phyloP scores from a whole-genome alignment of 1,140 invertebrate species.

The Drosophila albomicans region DNA sequence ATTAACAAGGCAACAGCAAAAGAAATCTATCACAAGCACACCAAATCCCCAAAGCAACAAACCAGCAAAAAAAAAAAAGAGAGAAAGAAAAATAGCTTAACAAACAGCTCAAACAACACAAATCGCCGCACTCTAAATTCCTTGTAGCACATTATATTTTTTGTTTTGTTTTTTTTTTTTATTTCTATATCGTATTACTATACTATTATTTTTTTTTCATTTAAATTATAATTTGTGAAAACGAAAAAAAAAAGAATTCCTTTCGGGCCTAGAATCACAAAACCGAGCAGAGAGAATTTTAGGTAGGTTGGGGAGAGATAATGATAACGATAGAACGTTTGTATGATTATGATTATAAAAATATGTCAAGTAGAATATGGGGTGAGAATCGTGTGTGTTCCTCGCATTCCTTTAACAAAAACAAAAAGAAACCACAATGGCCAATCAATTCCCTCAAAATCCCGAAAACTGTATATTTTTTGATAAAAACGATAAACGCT shows the following conservation, averaged over 20 bases:
- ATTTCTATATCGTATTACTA: conserved; percentile 33
- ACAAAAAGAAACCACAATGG: conserved; percentile 4
- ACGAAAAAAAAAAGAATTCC: background rate
- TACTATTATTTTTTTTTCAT: conserved; percentile 23
- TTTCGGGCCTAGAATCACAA: conserved; percentile 11
- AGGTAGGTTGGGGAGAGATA: conserved; percentile 18
- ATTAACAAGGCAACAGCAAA: conserved; percentile 37
- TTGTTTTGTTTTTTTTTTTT: conserved; percentile 31
- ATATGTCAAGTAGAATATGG: conserved; percentile 3
- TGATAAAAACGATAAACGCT: conserved; percentile 54
- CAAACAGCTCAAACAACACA: conserved; percentile 38
- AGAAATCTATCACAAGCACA: conserved; percentile 18
- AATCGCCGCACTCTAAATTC: conserved; percentile 32
- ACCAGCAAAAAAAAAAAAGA: conserved; percentile 14
- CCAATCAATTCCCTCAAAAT: conserved; percentile 29
- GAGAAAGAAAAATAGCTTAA: conserved; percentile 34
- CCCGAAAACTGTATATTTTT: conserved; percentile 73
- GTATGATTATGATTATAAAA: conserved; percentile 23
- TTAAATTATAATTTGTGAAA: conserved; percentile 39
- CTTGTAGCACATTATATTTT: conserved; percentile 35
- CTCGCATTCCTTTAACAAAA: conserved; percentile 59
- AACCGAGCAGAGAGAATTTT: conserved; percentile 25
- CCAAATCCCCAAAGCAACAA: conserved; percentile 6
- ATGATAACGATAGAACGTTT: background rate
- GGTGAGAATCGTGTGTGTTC: conserved; percentile 46